phyloP scores from a whole-genome alignment of 1,140 invertebrate genomes.

The Drosophila sproati region DNA sequence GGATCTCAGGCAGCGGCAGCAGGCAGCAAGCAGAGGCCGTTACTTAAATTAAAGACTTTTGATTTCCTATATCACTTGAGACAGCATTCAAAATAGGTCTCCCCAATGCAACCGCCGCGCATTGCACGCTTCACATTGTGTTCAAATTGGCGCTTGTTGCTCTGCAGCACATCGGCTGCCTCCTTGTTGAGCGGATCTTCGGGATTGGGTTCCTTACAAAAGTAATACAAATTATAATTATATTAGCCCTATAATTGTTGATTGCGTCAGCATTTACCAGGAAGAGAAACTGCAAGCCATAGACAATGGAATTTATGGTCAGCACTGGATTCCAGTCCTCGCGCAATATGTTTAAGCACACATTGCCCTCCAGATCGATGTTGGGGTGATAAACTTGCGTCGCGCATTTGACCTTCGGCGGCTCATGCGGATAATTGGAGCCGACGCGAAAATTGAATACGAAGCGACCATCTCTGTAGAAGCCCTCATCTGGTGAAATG shows the following conservation, averaged over 20 bases:
- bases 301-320: constrained; percentile 98
- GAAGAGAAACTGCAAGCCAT: constrained; percentile 98
- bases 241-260: background rate
- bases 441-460: constrained; percentile 98
- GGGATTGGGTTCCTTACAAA: constrained; percentile 96
- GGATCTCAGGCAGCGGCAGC: constrained; percentile 3
- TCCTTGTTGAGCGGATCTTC: constrained; percentile 99
- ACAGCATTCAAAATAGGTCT: constrained; percentile 97
- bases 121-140: constrained; percentile 98
- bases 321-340: constrained; percentile 99
- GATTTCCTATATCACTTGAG: constrained; percentile 92
- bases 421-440: constrained; percentile 98
- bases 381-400: constrained; percentile 98
- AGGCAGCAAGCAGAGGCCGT: constrained; percentile 51
- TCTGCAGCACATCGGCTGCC: constrained; percentile 98
- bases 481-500: constrained; percentile 99
- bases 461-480: constrained; percentile 97
- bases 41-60: constrained; percentile 83
- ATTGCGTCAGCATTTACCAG: constrained; percentile 88
- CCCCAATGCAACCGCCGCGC: constrained; percentile 96
- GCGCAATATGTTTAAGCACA: constrained; percentile 96
- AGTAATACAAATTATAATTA: background rate
- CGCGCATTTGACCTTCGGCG: constrained; percentile 97
- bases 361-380: constrained; percentile 97
- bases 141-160: constrained; percentile 96